phyloP scores from a whole-genome alignment of 2,888 invertebrate genomes.

The Clanis bilineata region DNA sequence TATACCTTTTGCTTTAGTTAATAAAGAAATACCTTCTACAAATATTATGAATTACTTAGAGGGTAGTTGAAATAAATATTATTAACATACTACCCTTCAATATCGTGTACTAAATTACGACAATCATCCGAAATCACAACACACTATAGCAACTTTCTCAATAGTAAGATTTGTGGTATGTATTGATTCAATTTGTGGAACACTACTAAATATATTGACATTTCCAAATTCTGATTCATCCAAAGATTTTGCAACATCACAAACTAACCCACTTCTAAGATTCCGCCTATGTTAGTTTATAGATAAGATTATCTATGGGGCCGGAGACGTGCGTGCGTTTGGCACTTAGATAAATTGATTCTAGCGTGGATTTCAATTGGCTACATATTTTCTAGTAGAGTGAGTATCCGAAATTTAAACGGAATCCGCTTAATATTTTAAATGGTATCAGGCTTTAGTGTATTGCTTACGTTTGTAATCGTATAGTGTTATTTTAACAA shows the following conservation, averaged over 20 bases:
- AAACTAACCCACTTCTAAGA: constrained; percentile 5
- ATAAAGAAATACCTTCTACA: too few species aligned
- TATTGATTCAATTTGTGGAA: background rate
- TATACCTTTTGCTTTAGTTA: too few species aligned
- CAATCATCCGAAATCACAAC: too few species aligned
- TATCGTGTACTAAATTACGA: too few species aligned
- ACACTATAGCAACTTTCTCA: background rate
- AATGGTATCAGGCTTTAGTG: too few species aligned
- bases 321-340: background rate
- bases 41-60: too few species aligned
- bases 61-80: too few species aligned
- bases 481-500: too few species aligned
- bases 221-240: background rate
- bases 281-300: background rate
- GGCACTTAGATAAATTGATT: constrained; percentile 13
- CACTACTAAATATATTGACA: background rate
- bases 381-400: background rate
- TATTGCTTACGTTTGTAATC: too few species aligned
- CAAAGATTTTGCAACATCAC: background rate
- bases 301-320: constrained; percentile 13
- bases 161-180: too few species aligned
- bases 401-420: background rate
- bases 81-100: too few species aligned
- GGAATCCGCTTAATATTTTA: background rate
- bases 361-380: background rate